phyloP scores from a whole-genome alignment of 92 coral and sea anemone genomes.

The Pocillopora meandrina region DNA sequence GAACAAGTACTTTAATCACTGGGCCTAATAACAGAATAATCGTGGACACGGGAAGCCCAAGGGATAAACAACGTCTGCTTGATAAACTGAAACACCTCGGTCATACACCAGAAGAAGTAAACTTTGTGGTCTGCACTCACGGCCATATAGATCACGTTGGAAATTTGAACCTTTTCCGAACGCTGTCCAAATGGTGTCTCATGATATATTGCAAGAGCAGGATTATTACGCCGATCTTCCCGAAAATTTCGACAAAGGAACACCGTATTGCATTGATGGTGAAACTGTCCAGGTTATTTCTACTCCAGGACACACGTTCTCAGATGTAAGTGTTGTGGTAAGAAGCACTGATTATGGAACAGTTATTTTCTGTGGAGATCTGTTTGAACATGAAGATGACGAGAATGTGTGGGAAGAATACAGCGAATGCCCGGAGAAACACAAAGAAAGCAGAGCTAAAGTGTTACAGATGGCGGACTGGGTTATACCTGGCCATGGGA shows the following conservation, averaged over 20 bases:
- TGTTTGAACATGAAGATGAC: constrained; percentile 90
- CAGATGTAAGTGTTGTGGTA: constrained; percentile 88
- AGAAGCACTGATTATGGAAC: constrained; percentile 75
- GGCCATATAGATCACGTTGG: constrained; percentile 98
- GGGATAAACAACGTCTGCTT: constrained; percentile 70
- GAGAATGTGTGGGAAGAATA: constrained; percentile 74
- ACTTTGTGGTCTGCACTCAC: constrained; percentile 89
- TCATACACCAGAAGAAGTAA: constrained; percentile 62
- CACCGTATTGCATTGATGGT: constrained; percentile 64
- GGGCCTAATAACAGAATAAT: constrained; percentile 66
- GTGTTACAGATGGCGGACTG: constrained; percentile 80
- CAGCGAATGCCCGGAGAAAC: constrained; percentile 80
- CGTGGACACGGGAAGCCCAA: constrained; percentile 95
- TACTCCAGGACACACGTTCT: constrained; percentile 91
- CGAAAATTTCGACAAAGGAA: constrained; percentile 66
- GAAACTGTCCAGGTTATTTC: constrained; percentile 72
- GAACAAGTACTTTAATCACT: constrained; percentile 75
- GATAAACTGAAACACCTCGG: constrained; percentile 49
- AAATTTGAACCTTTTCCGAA: constrained; percentile 84
- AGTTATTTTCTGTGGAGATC: constrained; percentile 87
- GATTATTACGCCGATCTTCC: constrained; percentile 78
- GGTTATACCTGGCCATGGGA: constrained; percentile 95
- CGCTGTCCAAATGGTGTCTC: constrained; percentile 82
- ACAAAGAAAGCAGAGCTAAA: constrained; percentile 62
- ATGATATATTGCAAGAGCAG: constrained; percentile 65